Evolutionary conservation across 2,888 invertebrate genomes (phyloP).

Genomic region (Cephonodes hylas): DNA sequence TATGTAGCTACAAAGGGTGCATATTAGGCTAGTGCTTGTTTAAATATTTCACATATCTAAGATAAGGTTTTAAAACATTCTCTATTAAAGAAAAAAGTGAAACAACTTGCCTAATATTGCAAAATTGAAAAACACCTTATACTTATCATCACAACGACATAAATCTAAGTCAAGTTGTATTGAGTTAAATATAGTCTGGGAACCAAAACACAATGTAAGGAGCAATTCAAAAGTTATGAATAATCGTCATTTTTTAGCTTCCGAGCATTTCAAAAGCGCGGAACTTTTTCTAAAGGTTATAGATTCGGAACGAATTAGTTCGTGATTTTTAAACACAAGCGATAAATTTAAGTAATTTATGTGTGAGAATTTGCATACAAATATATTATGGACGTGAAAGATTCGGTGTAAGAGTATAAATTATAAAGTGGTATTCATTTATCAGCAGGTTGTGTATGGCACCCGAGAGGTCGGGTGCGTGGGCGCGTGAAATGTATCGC

Average conservation of each 20-base stretch:
- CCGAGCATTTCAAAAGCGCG: background rate
- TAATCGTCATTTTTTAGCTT: background rate
- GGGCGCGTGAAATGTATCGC: background rate
- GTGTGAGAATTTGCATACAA: conserved; percentile 2
- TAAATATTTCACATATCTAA: no score
- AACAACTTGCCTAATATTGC: no score
- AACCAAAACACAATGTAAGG: background rate
- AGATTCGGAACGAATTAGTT: conserved; percentile 4
- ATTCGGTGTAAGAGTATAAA: background rate
- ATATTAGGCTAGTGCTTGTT: no score
- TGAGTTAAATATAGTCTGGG: background rate
- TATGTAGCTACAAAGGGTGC: no score
- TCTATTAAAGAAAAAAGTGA: no score
- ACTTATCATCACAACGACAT: background rate
- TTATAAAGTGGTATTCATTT: background rate
- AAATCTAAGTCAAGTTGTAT: background rate
- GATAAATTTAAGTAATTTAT: background rate
- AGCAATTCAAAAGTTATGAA: background rate
- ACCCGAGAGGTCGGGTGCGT: background rate
- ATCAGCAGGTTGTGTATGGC: conserved; percentile 1
- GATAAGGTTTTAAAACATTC: no score
- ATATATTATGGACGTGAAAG: background rate
- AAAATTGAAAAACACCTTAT: no score
- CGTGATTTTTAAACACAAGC: background rate
- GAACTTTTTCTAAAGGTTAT: background rate